Percentiles rank a stretch among this genome's conserved stretches.
Conservation (phyloP, 2,797 vertebrate species). For the Fistularia tabacaria region DNA sequence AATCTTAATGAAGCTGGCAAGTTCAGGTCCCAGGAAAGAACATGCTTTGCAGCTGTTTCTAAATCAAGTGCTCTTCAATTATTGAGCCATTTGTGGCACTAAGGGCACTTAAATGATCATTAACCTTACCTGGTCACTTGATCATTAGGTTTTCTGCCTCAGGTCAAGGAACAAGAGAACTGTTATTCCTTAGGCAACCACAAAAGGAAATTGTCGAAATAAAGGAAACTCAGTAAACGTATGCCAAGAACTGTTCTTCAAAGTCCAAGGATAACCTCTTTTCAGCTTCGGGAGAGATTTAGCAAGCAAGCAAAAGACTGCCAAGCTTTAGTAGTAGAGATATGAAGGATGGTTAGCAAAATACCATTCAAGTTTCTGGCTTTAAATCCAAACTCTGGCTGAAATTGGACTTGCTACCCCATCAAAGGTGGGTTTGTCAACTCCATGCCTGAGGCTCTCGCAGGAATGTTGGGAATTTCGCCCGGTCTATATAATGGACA, state of each 20-base stretch:
- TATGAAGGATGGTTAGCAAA: constrained; percentile 39
- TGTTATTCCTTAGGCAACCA: constrained; percentile 27
- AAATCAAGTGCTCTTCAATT: constrained; percentile 19
- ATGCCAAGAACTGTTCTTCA: constrained; percentile 23
- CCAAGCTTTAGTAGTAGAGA: constrained; percentile 22
- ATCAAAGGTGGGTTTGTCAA: constrained; percentile 44
- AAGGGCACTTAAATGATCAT: constrained; percentile 38
- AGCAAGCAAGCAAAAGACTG: constrained; percentile 33
- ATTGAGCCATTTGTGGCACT: constrained; percentile 30
- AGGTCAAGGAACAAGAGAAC: constrained; percentile 37
- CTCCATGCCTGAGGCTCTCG: constrained; percentile 30
- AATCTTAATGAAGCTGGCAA: constrained; percentile 57
- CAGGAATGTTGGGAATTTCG: constrained; percentile 54
- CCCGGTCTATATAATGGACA: constrained; percentile 24
- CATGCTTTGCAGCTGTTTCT: constrained; percentile 14
- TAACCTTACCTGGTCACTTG: constrained; percentile 40
- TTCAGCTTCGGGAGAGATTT: constrained; percentile 28
- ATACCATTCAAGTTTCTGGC: constrained; percentile 16
- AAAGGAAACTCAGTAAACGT: constrained; percentile 38
- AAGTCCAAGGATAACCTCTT: constrained; percentile 27
- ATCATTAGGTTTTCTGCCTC: constrained; percentile 21
- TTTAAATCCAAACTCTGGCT: constrained; percentile 33
- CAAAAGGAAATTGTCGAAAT: constrained; percentile 19
- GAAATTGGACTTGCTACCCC: constrained; percentile 36
- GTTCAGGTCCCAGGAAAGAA: constrained; percentile 18